Base-by-base conservation (phyloP, 2,888 invertebrate genomes). In the Thereva unica region DNA sequence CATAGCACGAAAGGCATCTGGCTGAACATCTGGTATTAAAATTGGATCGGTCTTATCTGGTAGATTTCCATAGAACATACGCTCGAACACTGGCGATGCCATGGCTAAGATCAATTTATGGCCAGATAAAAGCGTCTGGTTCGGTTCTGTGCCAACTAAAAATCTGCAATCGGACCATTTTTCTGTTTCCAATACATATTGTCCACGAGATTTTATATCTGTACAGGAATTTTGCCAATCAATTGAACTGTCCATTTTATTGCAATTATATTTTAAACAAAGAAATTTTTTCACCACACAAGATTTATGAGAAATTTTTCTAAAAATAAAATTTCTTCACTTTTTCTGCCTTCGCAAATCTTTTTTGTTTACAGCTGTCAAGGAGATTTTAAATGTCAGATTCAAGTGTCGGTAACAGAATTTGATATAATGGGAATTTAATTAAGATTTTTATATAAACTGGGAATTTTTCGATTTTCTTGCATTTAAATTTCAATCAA, bases 31-130 rank as follows among this genome's bases (percentile, higher is more conserved):
- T 42, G 89, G 84, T 72, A 93, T 92, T 0, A 87, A 86, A 73
- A 93, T 92, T 0, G 91, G 90, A 72, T 87, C 87, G 69, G 85
- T 85, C 57, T 89, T 89, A 74, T 93, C 92, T 1, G 92, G 88
- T 85, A 93, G 87, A 35, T 90, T 89, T 0, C 93, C 93, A 75
- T 85, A 92, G 76, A 93, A 93, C 93, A 93, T 93, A 0, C 91
- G 89, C 75, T 93, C 92, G 75, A 93, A 93, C 0, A 93, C 93
- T 0, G 93, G 93, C 70, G 92, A 92, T 0, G 92, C 89, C 91
- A 92, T 93, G 0, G 93, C 92, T 64, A 93, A 80, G 68, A 93
- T 85, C 41, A 93, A 79, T 78, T 92, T 92, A 78, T 93, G 93
- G 23, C 66, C 66, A 64, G 87, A 84, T 38, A 93, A 81, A 1